phyloP scores from a whole-genome alignment of 1,140 invertebrate genomes.

The Macrobrachium rosenbergii region DNA sequence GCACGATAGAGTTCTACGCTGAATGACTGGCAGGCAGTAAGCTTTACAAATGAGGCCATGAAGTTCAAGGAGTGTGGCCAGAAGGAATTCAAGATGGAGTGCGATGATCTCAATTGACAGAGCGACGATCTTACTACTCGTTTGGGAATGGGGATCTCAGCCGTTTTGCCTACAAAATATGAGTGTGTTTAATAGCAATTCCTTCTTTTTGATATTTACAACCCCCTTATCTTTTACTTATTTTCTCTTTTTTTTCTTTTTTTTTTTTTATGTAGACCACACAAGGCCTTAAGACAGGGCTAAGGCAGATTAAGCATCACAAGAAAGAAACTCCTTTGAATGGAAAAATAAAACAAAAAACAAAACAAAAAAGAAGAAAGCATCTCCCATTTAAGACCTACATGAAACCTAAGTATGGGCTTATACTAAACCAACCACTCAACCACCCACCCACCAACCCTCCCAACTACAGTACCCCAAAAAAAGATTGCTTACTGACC shows the following conservation, averaged over 20 bases:
- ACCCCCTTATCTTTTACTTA: conserved; percentile 51
- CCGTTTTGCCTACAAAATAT: conserved; percentile 65
- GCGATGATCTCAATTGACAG: conserved; percentile 53
- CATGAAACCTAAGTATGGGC: neutral
- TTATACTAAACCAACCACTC: too few species aligned
- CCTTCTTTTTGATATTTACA: conserved; percentile 22
- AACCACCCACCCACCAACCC: too few species aligned
- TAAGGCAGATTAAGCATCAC: conserved; percentile 60
- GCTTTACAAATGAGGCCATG: conserved; percentile 64
- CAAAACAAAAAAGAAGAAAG: conserved; percentile 39
- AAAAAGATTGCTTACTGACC: conserved; percentile 52
- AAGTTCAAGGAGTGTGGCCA: conserved; percentile 61
- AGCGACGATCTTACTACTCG: conserved; percentile 64
- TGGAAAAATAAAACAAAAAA: conserved; percentile 37
- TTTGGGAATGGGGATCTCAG: conserved; percentile 64
- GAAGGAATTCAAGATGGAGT: conserved; percentile 62
- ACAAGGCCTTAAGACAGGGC: conserved; percentile 57
- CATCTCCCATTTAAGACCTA: conserved; percentile 32
- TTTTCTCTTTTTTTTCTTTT: neutral
- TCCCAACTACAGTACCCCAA: neutral
- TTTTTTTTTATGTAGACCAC: conserved; percentile 49
- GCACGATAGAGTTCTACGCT: conserved; percentile 63
- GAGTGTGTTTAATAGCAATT: conserved; percentile 62
- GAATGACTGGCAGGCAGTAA: conserved; percentile 64
- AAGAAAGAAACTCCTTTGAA: conserved; percentile 37